phyloP scores from a whole-genome alignment of 2,113 vertebrate species.

The Condylura cristata region DNA sequence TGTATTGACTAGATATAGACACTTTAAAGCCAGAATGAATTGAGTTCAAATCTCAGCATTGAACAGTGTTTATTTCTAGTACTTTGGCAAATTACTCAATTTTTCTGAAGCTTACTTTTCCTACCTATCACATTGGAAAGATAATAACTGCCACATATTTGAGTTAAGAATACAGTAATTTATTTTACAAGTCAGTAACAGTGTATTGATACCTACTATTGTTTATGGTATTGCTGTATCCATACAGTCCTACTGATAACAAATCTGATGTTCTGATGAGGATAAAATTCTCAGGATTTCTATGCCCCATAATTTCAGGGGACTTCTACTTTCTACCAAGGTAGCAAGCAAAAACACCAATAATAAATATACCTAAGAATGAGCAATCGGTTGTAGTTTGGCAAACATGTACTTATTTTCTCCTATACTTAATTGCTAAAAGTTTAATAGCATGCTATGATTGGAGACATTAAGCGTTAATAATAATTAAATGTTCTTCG shows the following conservation, averaged over 20 bases:
- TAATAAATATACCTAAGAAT: neutral
- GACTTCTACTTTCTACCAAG: neutral
- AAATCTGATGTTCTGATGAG: neutral
- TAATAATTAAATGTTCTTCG: neutral
- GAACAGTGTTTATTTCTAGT: neutral
- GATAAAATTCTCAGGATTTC: neutral
- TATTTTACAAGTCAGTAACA: neutral
- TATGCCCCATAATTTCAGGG: neutral
- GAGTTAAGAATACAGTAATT: neutral
- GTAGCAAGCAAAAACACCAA: neutral
- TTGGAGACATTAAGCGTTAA: neutral
- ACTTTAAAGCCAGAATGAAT: neutral
- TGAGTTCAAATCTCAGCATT: neutral
- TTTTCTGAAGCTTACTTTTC: neutral
- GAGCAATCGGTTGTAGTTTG: neutral
- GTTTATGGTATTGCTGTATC: neutral
- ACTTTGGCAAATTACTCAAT: conserved; percentile 13
- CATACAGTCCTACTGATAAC: neutral
- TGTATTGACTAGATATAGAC: neutral
- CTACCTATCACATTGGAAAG: neutral
- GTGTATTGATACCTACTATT: neutral
- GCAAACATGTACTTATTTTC: neutral
- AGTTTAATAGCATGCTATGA: neutral
- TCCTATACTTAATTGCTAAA: neutral
- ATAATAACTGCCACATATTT: neutral